Evolutionary conservation across 2,888 invertebrate genomes (phyloP).

Genomic region (Nomada fucata): DNA sequence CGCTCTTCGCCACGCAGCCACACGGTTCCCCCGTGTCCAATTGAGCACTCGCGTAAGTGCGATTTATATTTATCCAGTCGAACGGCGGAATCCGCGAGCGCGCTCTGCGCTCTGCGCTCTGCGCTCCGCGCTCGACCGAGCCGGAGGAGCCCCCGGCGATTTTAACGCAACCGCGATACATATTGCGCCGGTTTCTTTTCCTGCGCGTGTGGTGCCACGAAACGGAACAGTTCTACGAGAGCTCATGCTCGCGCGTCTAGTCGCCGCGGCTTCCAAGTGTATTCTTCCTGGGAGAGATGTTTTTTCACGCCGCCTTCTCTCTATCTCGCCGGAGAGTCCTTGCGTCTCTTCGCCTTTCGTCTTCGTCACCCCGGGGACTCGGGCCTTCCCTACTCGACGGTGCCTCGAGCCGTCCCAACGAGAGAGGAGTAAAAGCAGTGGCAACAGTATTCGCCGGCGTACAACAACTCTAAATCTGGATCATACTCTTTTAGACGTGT

Average conservation of each 20-base stretch:
- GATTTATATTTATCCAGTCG: constrained; percentile 57
- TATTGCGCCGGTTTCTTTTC: background rate
- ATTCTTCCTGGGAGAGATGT: constrained; percentile 78
- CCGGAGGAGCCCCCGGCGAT: constrained; percentile 20
- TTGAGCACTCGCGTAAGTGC: constrained; percentile 61
- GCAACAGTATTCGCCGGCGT: constrained; percentile 70
- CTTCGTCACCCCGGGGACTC: background rate
- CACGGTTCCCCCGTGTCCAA: constrained; percentile 45
- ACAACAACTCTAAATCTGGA: constrained; percentile 78
- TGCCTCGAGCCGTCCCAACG: constrained; percentile 40
- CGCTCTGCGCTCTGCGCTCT: constrained; percentile 24
- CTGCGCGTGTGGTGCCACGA: background rate
- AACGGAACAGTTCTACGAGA: background rate
- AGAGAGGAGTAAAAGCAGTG: constrained; percentile 59
- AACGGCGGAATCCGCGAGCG: constrained; percentile 23
- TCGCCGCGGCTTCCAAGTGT: constrained; percentile 58
- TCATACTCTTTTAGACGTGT: constrained; percentile 77
- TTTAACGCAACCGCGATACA: constrained; percentile 15
- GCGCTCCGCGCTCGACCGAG: constrained; percentile 34
- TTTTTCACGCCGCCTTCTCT: constrained; percentile 36
- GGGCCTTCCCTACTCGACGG: constrained; percentile 1
- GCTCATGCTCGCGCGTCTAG: constrained; percentile 48
- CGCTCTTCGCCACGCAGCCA: background rate
- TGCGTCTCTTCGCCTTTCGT: constrained; percentile 13
- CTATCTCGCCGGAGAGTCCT: constrained; percentile 5